Evolutionary conservation across 2,888 invertebrate genomes (phyloP), one percentile per base, ranked within the genome.

Genomic region (Marasmarcha lunaedactyla): DNA sequence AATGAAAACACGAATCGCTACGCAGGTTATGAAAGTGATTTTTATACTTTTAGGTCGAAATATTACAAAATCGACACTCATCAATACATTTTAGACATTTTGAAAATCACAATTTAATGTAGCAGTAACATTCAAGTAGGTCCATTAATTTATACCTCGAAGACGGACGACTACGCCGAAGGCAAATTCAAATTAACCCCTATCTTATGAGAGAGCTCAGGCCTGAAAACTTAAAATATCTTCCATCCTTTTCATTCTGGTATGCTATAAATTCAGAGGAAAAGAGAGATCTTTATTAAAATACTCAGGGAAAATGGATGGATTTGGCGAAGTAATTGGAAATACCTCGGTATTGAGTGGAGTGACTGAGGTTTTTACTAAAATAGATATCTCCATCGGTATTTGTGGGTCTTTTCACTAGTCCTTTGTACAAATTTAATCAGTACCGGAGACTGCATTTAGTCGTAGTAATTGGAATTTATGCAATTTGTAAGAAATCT

Each of bases 321-420:
- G 78, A 76, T 81, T 77, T 68, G 20, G 7, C 3, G 20, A n/a
- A 20, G 77, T 84, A 84, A 84, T 84, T 84, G 84, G 74, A 83
- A 84, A 84, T 84, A 77, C 83, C 81, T 74, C 64, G 52, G 64
- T 69, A 74, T 77, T 72, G 74, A 76, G 68, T 20, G 20, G 3
- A 69, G 62, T 56, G 66, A 55, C 66, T 61, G 77, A 71, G 77
- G 72, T 73, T 65, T 59, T 7, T 20, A 5, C 52, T 55, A 56
- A 60, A 67, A 71, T 63, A 67, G 68, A 67, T 62, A 65, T 59
- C 61, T 59, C 50, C 50, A 63, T 57, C 64, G 52, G 49, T 71
- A 68, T 67, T 67, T 20, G 20, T 20, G 20, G 20, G 20, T 20
- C 20, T 20, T 20, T 20, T 68, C 66, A 66, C 66, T 62, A 60